A percentile compares a stretch with the other conserved stretches of the same genome.
These are phyloP conservation scores for Lithobates sylvaticus DNA, from an alignment of 2,797 vertebrate species.

Conservation along the genomic window DNA sequence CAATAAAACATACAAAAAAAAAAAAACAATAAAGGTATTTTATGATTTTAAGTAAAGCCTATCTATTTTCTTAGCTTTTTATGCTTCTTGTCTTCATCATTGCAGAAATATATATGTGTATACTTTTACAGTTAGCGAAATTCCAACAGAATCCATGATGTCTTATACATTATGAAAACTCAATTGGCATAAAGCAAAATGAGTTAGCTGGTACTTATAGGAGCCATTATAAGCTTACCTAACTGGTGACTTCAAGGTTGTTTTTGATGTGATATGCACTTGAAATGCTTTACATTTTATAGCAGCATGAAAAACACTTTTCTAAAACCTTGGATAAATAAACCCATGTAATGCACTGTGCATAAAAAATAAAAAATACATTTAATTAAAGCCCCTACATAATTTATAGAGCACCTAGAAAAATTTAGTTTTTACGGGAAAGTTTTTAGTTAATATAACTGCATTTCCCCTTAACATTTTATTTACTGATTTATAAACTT, in stretches of 20 bases:
- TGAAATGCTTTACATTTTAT: neutral
- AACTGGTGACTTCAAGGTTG: slow-evolving; percentile 14
- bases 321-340: neutral
- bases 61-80: neutral
- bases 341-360: neutral
- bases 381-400: neutral
- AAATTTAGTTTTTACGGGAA: too few relatives aligned
- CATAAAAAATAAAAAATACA: too few relatives aligned
- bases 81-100: neutral
- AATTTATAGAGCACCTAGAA: neutral
- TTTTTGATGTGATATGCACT: neutral
- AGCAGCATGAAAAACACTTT: neutral
- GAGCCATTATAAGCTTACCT: slow-evolving; percentile 1
- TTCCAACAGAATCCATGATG: neutral
- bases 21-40: slow-evolving; percentile 26
- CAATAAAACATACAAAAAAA: slow-evolving; percentile 10
- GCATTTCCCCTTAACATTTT: neutral
- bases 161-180: slow-evolving; percentile 19
- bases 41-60: slow-evolving; percentile 37
- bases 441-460: neutral
- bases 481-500: neutral
- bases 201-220: slow-evolving; percentile 7
- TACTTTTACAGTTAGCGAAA: neutral
- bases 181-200: slow-evolving; percentile 14
- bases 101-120: slow-evolving; percentile 1